Base-by-base conservation (phyloP, 1,140 invertebrate species). In the Holotrichia oblita region DNA sequence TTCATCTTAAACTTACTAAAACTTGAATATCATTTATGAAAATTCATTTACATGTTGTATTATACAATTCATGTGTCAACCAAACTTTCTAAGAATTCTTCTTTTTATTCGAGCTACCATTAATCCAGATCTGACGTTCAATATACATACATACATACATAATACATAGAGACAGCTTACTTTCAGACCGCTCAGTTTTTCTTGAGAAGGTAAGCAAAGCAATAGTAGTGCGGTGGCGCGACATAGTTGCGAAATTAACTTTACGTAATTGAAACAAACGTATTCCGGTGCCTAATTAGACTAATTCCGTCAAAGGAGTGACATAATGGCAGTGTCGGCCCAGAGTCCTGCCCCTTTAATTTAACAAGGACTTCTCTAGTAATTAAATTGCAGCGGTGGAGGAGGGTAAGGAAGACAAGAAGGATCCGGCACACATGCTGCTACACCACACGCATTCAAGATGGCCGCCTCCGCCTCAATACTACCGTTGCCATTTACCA, bases 251-350 rank as follows among this genome's bases (percentile, higher is more conserved):
- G 61, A 69, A 69, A 69, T 69, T 69, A 69, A 69, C 61, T 69
- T 69, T 69, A 69, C 61, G 61, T 69, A 69, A 69, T 69, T 69
- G 61, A 69, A 69, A 69, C 61, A 69, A 69, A 69, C 61, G 61
- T 69, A 69, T 69, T 69, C 61, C 61, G 61, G 17, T 34, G 61
- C 61, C 61, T 69, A 69, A 69, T 69, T 69, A 69, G 61, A 80
- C 79, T 77, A 81, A 79, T 81, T 79, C 78, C 76, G 74, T 83
- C 77, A 80, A 80, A 80, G 83, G 74, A 75, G 75, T 79, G 78
- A 83, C 83, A 84, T 84, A 84, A 84, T 84, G 83, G 80, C 61
- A 69, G 77, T 79, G 79, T 81, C 83, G 80, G 81, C 82, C 83
- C 82, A 69, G 61, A 79, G 83, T 79, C 82, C 83, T 80, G 82